Conservation (phyloP, 30 jellyfish, hydroid and myxozoan species). For the Cassiopea andromeda region DNA sequence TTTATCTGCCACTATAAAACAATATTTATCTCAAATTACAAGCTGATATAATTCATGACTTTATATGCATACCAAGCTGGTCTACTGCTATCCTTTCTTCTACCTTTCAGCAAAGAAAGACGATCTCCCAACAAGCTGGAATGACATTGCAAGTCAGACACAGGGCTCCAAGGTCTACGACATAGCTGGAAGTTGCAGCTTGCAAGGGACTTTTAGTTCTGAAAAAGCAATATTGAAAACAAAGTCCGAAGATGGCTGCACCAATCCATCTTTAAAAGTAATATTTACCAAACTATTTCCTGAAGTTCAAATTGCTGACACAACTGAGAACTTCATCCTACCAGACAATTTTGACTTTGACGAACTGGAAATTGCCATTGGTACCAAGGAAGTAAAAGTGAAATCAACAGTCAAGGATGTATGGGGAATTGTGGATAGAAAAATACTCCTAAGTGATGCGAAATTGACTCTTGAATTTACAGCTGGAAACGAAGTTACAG, state of each 20-base stretch:
- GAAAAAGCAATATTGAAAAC: constrained; percentile 23
- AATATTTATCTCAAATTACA: too few relatives aligned
- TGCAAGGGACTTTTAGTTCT: constrained; percentile 10
- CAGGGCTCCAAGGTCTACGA: constrained; percentile 23
- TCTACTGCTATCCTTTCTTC: too few relatives aligned
- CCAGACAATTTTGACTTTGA: constrained; percentile 49
- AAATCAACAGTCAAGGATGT: constrained; percentile 37
- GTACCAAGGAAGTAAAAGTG: constrained; percentile 24
- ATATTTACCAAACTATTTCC: constrained; percentile 48
- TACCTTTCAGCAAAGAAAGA: constrained; percentile 14
- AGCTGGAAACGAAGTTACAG: constrained; percentile 15
- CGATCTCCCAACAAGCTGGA: constrained; percentile 31
- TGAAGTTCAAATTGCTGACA: constrained; percentile 1
- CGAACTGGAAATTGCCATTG: constrained; percentile 17
- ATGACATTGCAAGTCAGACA: neutral
- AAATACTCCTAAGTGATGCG: constrained; percentile 31
- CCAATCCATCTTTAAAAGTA: constrained; percentile 54
- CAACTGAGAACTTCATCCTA: constrained; percentile 48
- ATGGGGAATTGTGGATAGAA: constrained; percentile 38
- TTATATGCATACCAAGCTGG: too few relatives aligned
- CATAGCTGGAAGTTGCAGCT: constrained; percentile 52
- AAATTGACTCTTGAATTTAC: constrained; percentile 40
- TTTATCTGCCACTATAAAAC: too few relatives aligned
- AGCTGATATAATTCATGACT: too few relatives aligned
- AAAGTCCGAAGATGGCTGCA: constrained; percentile 34